Evolutionary conservation across 2,113 vertebrate genomes (phyloP), one percentile per base, ranked within the genome.

Genomic region (Coreoperca whiteheadi): DNA sequence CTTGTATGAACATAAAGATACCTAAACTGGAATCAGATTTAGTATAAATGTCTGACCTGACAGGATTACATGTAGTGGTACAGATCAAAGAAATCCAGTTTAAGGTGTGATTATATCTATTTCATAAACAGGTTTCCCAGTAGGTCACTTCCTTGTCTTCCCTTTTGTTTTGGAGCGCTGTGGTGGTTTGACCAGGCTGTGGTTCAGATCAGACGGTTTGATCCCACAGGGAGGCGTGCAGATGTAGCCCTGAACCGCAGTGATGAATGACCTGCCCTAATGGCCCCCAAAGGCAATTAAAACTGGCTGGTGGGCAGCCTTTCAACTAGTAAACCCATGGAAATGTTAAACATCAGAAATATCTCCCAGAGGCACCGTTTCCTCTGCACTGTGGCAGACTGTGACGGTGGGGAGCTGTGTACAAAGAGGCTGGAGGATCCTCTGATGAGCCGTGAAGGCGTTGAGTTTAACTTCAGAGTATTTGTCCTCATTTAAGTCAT

Each of bases 311-410:
- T 66, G 68, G 77, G 81, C 69, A 25, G 77, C 64, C 74, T 79
- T 81, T 78, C 67, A 77, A 77, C 67, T 0, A 70, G 57, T 59
- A 74, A 83, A 74, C 64, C 14, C 76, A 71, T 14, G 11, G 41
- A 88, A 84, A 90, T 69, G 57, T 87, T 84, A 66, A 73, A 82
- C 69, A 74, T 65, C 68, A 80, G 46, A 82, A 79, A 71, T 53
- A 46, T 61, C 41, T 84, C 78, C 74, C 84, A 63, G 30, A 66
- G 76, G 86, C 48, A 4, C 67, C 1, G 28, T 81, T 84, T 54
- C 54, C 78, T 60, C 74, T 8, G 15, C 83, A 1, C 43, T 48
- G 43, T 72, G 68, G 66, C 57, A 61, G 67, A 74, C 72, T 64
- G 79, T 53, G 78, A 74, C 78, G 74, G 77, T 81, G 51, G 41